Evolutionary conservation across 2,797 vertebrate species (phyloP).

Genomic region (Morelia viridis): DNA sequence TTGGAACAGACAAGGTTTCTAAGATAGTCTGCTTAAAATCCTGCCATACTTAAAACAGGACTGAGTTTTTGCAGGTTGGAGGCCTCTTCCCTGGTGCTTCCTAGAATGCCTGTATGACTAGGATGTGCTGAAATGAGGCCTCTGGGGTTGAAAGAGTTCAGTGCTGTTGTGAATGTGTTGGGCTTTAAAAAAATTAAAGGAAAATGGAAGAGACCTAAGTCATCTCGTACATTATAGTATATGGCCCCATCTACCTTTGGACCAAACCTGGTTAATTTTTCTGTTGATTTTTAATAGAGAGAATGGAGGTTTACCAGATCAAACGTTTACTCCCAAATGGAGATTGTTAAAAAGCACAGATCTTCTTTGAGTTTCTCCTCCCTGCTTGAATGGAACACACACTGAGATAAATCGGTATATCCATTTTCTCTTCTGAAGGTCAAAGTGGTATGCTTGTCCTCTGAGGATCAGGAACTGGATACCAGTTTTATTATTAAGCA

Average conservation of each 20-base stretch:
- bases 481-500: neutral
- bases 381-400: neutral
- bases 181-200: neutral
- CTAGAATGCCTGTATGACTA: neutral
- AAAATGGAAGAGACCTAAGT: neutral
- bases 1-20: neutral
- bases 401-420: neutral
- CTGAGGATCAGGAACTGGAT: conserved; percentile 20
- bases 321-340: neutral
- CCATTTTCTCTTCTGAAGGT: conserved; percentile 12
- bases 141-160: neutral
- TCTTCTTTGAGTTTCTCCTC: neutral
- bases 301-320: neutral
- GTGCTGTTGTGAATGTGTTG: neutral
- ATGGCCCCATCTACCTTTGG: neutral
- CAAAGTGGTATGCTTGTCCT: conserved; percentile 14
- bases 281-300: neutral
- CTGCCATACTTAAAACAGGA: neutral
- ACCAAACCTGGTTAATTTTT: neutral
- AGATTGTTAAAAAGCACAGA: neutral
- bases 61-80: neutral
- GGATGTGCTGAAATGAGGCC: neutral
- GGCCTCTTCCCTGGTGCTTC: neutral
- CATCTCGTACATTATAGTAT: neutral
- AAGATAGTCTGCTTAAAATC: neutral